Conservation (phyloP, 2,888 invertebrate genomes). For the Drosophila melanosoma region DNA sequence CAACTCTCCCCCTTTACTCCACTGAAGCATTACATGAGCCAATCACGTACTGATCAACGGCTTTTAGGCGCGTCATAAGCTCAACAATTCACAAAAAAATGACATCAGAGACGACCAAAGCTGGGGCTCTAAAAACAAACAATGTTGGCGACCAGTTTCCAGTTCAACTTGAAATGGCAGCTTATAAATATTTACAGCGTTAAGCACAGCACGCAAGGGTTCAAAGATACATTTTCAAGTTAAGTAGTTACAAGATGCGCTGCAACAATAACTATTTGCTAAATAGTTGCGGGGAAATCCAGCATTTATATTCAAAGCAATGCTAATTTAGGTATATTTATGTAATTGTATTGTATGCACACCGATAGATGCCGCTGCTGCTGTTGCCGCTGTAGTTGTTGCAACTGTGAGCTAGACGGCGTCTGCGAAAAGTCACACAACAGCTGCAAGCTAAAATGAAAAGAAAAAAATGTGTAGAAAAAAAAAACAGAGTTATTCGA, state of each 20-base stretch:
- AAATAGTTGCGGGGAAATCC: slow-evolving; percentile 20
- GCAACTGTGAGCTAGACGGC: slow-evolving; percentile 58
- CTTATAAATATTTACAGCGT: slow-evolving; percentile 74
- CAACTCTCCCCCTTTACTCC: not conserved
- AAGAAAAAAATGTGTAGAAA: not conserved
- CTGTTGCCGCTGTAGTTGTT: slow-evolving; percentile 25
- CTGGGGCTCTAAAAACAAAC: not conserved
- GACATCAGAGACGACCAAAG: slow-evolving; percentile 42
- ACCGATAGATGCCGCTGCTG: slow-evolving; percentile 20
- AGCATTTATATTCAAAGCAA: slow-evolving; percentile 72
- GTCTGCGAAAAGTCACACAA: slow-evolving; percentile 65
- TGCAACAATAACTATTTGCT: not conserved
- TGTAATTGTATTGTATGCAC: slow-evolving; percentile 6
- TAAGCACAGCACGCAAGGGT: slow-evolving; percentile 35
- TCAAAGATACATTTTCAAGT: slow-evolving; percentile 40
- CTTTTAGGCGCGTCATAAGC: slow-evolving; percentile 63
- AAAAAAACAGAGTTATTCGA: slow-evolving; percentile 32
- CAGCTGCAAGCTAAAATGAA: slow-evolving; percentile 30
- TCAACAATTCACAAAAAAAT: slow-evolving; percentile 50
- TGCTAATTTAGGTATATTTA: slow-evolving; percentile 61
- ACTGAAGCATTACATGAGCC: slow-evolving; percentile 21
- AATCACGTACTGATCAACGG: slow-evolving; percentile 27
- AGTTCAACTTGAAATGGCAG: slow-evolving; percentile 76
- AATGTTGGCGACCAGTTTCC: slow-evolving; percentile 39
- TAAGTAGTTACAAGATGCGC: slow-evolving; percentile 38